phyloP scores from a whole-genome alignment of 2,888 invertebrate genomes.

The Ormia ochracea region DNA sequence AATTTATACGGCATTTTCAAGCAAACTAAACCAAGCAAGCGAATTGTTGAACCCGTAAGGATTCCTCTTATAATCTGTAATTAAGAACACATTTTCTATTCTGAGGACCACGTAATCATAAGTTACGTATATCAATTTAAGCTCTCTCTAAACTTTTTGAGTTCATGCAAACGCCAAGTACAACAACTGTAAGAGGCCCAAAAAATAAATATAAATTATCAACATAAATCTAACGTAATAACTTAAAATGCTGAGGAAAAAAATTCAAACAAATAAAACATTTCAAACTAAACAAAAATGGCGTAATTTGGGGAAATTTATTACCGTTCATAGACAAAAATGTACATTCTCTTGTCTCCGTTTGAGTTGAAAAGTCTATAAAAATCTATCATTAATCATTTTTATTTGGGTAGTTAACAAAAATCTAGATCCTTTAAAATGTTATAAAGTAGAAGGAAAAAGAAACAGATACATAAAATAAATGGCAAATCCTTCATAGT shows the following conservation, averaged over 20 bases:
- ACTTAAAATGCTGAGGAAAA: constrained; percentile 42
- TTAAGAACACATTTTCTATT: no score
- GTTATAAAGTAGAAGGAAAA: not conserved
- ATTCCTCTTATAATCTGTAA: no score
- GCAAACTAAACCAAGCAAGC: no score
- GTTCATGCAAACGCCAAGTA: constrained; percentile 1
- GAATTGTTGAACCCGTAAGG: no score
- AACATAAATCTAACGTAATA: constrained; percentile 59
- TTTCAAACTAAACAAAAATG: constrained; percentile 46
- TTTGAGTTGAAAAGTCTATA: constrained; percentile 62
- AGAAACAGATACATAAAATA: constrained; percentile 12
- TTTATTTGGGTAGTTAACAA: constrained; percentile 63
- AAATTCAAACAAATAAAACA: constrained; percentile 43
- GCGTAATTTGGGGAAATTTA: constrained; percentile 60
- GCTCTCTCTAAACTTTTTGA: not conserved
- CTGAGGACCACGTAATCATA: no score
- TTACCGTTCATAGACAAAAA: constrained; percentile 59
- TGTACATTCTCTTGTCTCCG: constrained; percentile 59
- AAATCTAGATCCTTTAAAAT: constrained; percentile 46
- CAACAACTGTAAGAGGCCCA: constrained; percentile 19
- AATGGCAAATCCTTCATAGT: constrained; percentile 48
- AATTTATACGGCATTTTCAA: no score
- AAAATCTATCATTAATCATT: constrained; percentile 63
- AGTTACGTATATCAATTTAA: no score
- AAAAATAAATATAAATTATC: constrained; percentile 52